These are phyloP conservation scores for Dryobotodes eremita DNA, from an alignment of 2,888 invertebrate genomes.

Conservation along the genomic window DNA sequence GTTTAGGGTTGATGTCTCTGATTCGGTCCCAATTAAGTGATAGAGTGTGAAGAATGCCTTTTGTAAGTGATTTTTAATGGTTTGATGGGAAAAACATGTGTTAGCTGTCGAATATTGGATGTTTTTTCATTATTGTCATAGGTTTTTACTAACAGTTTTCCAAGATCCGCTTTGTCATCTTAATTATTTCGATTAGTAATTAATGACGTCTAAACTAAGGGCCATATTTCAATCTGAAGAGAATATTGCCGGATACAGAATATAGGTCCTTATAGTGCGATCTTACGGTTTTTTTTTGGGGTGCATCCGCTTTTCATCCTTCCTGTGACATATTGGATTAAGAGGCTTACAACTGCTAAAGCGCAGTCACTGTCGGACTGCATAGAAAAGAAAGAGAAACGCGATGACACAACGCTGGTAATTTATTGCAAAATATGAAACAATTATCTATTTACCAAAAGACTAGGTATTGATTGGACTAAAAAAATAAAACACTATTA, in stretches of 20 bases:
- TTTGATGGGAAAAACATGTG: conserved; percentile 29
- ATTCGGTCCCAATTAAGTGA: conserved; percentile 53
- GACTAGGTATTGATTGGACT: too few species aligned
- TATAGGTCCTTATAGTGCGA: background rate
- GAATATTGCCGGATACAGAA: background rate
- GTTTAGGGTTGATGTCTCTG: conserved; percentile 48
- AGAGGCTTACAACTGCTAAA: too few species aligned
- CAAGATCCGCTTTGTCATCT: background rate
- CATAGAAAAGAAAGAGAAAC: too few species aligned
- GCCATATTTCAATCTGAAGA: background rate
- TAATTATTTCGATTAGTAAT: background rate
- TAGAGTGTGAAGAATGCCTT: conserved; percentile 47
- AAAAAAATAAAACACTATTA: too few species aligned
- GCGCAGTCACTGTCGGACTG: too few species aligned
- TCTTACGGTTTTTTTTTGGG: background rate
- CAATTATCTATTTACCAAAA: too few species aligned
- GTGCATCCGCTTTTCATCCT: background rate
- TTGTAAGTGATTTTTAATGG: conserved; percentile 53
- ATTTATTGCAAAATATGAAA: too few species aligned
- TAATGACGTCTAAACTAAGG: background rate
- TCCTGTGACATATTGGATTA: background rate
- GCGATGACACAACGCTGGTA: too few species aligned
- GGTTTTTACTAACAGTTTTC: background rate
- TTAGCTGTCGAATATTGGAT: background rate
- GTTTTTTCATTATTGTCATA: background rate